Percentiles rank a stretch among this genome's conserved stretches.
These are phyloP conservation scores for Myopa tessellatipennis DNA, from an alignment of 2,888 invertebrate genomes.

Conservation along the genomic window DNA sequence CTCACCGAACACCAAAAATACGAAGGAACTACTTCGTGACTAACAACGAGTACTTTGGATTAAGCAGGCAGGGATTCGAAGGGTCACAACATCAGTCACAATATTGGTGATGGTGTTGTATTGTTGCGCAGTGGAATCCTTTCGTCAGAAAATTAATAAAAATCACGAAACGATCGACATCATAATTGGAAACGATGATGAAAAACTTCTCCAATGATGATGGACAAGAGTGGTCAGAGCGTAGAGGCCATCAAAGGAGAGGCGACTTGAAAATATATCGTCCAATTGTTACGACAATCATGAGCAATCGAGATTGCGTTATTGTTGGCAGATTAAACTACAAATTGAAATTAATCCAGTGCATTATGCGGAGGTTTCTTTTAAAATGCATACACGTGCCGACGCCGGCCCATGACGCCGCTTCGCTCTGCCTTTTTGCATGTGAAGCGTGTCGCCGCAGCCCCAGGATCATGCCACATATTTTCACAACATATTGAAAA, in stretches of 20 bases:
- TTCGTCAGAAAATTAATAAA: constrained; percentile 18
- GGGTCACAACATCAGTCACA: constrained; percentile 26
- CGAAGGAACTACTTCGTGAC: constrained; percentile 32
- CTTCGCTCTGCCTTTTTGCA: constrained; percentile 47
- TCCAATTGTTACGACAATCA: neutral
- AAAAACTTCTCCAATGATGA: neutral
- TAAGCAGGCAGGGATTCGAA: constrained; percentile 20
- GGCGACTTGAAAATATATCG: neutral
- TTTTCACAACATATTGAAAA: neutral
- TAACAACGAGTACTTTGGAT: constrained; percentile 23
- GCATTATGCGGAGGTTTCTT: constrained; percentile 55
- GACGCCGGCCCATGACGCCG: constrained; percentile 43
- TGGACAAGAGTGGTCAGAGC: neutral
- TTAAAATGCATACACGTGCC: constrained; percentile 56
- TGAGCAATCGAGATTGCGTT: neutral
- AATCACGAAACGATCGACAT: constrained; percentile 11
- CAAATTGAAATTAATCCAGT: constrained; percentile 64
- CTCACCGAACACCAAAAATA: constrained; percentile 12
- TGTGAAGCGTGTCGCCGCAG: constrained; percentile 6
- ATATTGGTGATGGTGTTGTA: constrained; percentile 27
- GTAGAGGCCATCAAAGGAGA: too few relatives aligned
- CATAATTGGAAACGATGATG: constrained; percentile 12
- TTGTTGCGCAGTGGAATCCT: constrained; percentile 44
- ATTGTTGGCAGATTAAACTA: constrained; percentile 33
- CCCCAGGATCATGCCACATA: neutral